Evolutionary conservation across 2,888 invertebrate species (phyloP), one percentile per base, ranked within the genome.

Genomic region (Melinopterus prodromus): DNA sequence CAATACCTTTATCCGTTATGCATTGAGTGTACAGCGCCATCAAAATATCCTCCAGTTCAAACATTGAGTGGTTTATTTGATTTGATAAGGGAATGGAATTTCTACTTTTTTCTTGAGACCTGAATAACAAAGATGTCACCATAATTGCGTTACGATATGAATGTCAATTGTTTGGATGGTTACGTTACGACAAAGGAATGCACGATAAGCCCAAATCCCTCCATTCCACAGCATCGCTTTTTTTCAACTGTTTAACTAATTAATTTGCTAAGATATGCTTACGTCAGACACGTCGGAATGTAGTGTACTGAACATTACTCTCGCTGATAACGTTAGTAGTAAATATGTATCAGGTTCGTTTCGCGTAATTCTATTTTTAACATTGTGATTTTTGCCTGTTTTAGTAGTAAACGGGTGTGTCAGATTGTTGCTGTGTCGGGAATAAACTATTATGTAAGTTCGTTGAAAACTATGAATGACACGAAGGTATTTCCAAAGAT

Each of bases 291-390:
- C 53, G 53, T 53, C 7, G 53, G 53, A 53, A 53, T 53, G 53
- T 53, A 53, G 53, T 53, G 53, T 53, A 9, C 53, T 7, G 53
- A 9, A 12, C 53, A 12, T 53, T 53, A 9, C 12, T 9, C 7
- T 9, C 53, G 53, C 53, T 53, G 53, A 53, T 53, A 53, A 53
- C 53, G 53, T 53, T 53, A 53, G 9, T 53, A 53, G 9, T 53
- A 53, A 53, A 9, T 53, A 9, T 53, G 12, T 53, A 53, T 53
- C 53, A 53, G 53, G 53, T 53, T 53, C 5, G 9, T 12, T 53
- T 53, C 53, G 53, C 53, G 53, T 53, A 53, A 53, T 53, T 53
- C 53, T 53, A 53, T 53, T 53, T 53, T 53, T 53, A 53, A 53
- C 2, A 4, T 53, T 6, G 12, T 12, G 53, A 12, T 7, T 53